These are phyloP conservation scores for Cyanoliseus patagonus DNA, from an alignment of 2,113 vertebrate genomes.

Conservation along the genomic window DNA sequence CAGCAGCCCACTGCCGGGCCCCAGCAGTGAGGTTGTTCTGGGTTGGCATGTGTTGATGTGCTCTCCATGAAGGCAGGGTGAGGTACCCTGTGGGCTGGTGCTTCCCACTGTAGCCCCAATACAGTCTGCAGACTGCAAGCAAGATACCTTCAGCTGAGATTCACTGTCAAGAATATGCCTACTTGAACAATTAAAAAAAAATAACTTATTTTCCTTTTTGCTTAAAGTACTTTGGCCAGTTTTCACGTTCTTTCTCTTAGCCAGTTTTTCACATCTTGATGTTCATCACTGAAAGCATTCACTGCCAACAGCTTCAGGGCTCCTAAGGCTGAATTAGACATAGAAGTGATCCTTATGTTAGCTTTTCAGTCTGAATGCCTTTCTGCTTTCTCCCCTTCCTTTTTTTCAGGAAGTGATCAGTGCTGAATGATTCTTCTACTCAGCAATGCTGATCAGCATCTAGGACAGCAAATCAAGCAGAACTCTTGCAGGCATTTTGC, in stretches of 20 bases:
- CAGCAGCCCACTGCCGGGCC: background rate
- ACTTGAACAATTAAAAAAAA: background rate
- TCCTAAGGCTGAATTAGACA: background rate
- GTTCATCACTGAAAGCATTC: background rate
- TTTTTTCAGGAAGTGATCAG: background rate
- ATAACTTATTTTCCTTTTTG: background rate
- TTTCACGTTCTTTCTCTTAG: background rate
- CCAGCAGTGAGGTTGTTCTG: background rate
- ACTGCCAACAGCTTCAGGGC: background rate
- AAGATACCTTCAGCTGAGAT: background rate
- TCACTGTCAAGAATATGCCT: background rate
- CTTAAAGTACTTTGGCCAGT: background rate
- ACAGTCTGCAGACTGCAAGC: too few species aligned
- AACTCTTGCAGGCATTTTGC: background rate
- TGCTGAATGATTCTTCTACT: background rate
- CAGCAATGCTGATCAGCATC: background rate
- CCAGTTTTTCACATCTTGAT: background rate
- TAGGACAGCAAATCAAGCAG: background rate
- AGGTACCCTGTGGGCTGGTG: rapidly evolving
- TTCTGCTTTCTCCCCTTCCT: background rate
- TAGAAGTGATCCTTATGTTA: background rate
- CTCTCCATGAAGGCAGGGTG: background rate
- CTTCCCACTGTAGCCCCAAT: background rate
- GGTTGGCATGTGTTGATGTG: too few species aligned
- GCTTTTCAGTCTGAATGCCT: background rate